Evolutionary conservation across 2,888 invertebrate genomes (phyloP).

Genomic region (Campopleginae sp.): DNA sequence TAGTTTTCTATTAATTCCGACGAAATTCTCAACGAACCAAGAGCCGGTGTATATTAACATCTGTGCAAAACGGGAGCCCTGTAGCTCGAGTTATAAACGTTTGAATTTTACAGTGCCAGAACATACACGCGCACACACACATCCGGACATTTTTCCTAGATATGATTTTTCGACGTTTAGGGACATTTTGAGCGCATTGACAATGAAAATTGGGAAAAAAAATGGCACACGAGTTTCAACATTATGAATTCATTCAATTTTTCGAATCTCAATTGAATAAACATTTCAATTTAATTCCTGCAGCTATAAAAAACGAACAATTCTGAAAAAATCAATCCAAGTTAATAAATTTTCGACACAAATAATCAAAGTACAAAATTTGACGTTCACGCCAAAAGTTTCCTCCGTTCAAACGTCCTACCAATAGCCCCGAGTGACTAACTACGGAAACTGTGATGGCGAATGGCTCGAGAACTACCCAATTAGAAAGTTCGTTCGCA

Average conservation of each 20-base stretch:
- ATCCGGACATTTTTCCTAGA: too few relatives aligned
- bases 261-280: background rate
- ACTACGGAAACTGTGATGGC: conserved; percentile 10
- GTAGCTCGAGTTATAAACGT: too few relatives aligned
- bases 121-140: too few relatives aligned
- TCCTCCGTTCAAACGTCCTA: background rate
- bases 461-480: conserved; percentile 41
- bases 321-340: background rate
- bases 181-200: too few relatives aligned
- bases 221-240: background rate
- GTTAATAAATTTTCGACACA: background rate
- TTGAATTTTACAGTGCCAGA: too few relatives aligned
- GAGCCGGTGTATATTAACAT: too few relatives aligned
- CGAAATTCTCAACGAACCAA: too few relatives aligned
- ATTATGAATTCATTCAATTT: background rate
- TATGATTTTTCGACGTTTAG: too few relatives aligned
- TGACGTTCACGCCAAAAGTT: background rate
- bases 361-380: background rate
- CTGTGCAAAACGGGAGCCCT: too few relatives aligned
- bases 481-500: conserved; percentile 55
- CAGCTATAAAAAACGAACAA: background rate
- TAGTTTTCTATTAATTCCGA: too few relatives aligned
- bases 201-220: background rate
- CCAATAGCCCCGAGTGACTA: background rate
- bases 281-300: background rate